Base-by-base conservation (phyloP, 1,140 invertebrate genomes). In the Saxidomus purpurata region DNA sequence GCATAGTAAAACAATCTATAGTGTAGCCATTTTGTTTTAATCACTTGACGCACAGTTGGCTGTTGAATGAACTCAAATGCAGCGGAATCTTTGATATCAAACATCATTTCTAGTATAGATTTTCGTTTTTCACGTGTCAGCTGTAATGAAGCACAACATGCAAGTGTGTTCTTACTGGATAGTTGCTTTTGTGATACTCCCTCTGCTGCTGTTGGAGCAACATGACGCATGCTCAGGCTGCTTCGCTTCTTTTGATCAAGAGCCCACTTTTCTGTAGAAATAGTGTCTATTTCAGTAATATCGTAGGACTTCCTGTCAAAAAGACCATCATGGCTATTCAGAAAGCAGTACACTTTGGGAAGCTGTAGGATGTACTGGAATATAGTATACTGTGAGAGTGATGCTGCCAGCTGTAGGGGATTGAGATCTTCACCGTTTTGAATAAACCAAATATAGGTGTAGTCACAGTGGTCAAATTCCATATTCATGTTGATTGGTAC, bases 281-380 rank as follows among this genome's bases (percentile, higher is more conserved):
- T 61, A 6, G 90, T 87, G 80, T 93, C 93, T 19, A 93, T 92
- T 63, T 93, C 93, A 40, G 92, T 92, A 36, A 93, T 90, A 74
- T 93, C 93, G 61, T 90, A 92, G 3, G 84, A 84, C 19, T 92
- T 90, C 28, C 84, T 71, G 79, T 93, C 92, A 86, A 93, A 92
- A 22, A 92, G 61, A 22, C 92, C 93, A 61, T 93, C 93, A 86
- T 93, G 89, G 17, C 87, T 82, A 79, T 89, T 90, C 40, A 91
- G 89, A 49, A 90, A 81, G 71, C 91, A 90, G 81, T 93, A 92
- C 3, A 93, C 91, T 17, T 87, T 88, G 43, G 49, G 67, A 11
- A 90, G 61, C 19, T 88, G 71, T 1, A 88, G 49, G 22, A 90
- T 88, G 40, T 55, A 90, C 34, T 90, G 43, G 77, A 90, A 90